A percentile compares a stretch with the other conserved stretches of the same genome.
Evolutionary conservation across 2,888 invertebrate species (phyloP).

Genomic region (Octonoba sinensis): DNA sequence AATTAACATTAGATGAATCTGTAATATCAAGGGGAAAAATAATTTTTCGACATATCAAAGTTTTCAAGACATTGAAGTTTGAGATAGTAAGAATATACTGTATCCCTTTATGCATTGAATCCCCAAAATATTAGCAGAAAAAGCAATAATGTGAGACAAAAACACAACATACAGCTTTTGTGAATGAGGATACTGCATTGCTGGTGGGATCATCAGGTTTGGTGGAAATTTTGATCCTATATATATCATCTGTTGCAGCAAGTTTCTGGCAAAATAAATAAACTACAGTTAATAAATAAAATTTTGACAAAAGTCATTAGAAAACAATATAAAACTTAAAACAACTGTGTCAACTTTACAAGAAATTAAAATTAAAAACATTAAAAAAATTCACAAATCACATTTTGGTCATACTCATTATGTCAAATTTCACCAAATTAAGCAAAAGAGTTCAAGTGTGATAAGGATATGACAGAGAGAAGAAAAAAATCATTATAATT

Average conservation of each 20-base stretch:
- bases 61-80: no score
- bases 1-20: no score
- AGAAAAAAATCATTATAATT: no score
- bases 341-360: not conserved
- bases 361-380: not conserved
- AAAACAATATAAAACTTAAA: not conserved
- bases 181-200: conserved; percentile 40
- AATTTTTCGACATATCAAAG: no score
- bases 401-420: not conserved
- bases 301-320: not conserved
- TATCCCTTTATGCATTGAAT: no score
- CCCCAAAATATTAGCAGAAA: no score
- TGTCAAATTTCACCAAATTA: no score
- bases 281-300: not conserved
- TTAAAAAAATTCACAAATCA: not conserved
- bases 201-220: conserved; percentile 33
- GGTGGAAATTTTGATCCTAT: conserved; percentile 42
- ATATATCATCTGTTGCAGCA: conserved; percentile 49
- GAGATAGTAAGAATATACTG: no score
- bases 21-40: no score
- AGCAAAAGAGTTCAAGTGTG: no score
- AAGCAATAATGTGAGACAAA: no score
- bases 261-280: conserved; percentile 33
- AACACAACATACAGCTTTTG: conserved; percentile 52
- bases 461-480: no score